phyloP scores from a whole-genome alignment of 2,888 invertebrate species.

The Caenorhabditis angaria region DNA sequence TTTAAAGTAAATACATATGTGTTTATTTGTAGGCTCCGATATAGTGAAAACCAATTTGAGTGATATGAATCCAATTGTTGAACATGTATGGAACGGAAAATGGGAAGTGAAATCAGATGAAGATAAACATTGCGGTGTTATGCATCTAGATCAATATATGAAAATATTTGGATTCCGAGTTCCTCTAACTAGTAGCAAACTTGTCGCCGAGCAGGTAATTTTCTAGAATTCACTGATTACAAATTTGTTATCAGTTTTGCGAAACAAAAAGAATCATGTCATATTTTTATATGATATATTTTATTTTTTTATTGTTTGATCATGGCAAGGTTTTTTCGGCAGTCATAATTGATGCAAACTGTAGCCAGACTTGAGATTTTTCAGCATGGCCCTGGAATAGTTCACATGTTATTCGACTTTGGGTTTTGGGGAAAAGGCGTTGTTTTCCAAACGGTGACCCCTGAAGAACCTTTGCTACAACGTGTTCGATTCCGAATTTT shows the following conservation, averaged over 20 bases:
- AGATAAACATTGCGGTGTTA: constrained; percentile 78
- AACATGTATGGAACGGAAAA: constrained; percentile 78
- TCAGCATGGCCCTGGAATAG: constrained; percentile 82
- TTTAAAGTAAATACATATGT: neutral
- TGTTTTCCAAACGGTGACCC: constrained; percentile 83
- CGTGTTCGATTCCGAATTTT: constrained; percentile 83
- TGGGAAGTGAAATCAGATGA: constrained; percentile 76
- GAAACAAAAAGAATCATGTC: neutral
- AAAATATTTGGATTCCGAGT: constrained; percentile 46
- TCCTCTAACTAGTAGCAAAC: constrained; percentile 53
- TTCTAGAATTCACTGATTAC: neutral
- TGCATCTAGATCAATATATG: constrained; percentile 78
- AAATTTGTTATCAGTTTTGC: neutral
- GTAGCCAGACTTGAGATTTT: constrained; percentile 14
- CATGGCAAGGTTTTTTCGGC: too few species aligned
- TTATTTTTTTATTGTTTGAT: neutral
- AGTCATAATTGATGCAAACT: too few species aligned
- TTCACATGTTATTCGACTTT: constrained; percentile 79
- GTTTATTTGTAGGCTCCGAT: constrained; percentile 49
- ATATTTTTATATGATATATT: neutral
- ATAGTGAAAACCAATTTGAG: constrained; percentile 55
- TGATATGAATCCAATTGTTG: constrained; percentile 47
- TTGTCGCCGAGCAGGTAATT: constrained; percentile 59
- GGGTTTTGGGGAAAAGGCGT: constrained; percentile 76
- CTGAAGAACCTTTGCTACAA: constrained; percentile 82